phyloP scores from a whole-genome alignment of 2,888 invertebrate genomes.

The Diaprepes abbreviatus region DNA sequence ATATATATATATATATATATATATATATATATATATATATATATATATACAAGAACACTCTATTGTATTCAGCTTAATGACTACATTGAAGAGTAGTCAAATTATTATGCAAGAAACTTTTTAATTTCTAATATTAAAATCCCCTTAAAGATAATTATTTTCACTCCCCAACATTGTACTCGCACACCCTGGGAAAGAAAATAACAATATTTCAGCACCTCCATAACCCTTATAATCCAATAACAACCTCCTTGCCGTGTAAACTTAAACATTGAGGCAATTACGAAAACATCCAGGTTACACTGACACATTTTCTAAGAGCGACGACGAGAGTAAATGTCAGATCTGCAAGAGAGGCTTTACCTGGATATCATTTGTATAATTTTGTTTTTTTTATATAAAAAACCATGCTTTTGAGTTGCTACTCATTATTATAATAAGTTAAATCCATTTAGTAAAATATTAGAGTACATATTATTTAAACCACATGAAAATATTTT shows the following conservation, averaged over 20 bases:
- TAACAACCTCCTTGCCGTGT: constrained; percentile 24
- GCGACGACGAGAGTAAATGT: neutral
- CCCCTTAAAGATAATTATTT: neutral
- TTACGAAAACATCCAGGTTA: constrained; percentile 32
- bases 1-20: no score
- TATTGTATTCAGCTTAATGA: no score
- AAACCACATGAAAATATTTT: no score
- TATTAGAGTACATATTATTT: no score
- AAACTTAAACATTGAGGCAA: constrained; percentile 43
- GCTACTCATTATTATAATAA: no score
- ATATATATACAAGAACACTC: no score
- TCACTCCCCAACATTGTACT: no score
- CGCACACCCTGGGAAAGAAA: constrained; percentile 12
- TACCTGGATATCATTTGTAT: constrained; percentile 6
- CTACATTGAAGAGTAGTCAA: no score
- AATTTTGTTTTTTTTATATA: neutral
- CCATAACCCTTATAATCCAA: constrained; percentile 28
- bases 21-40: no score
- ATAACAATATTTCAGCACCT: constrained; percentile 23
- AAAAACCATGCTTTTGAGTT: no score
- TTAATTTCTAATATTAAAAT: neutral
- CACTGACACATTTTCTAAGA: constrained; percentile 18
- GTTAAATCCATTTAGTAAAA: no score
- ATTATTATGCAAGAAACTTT: no score
- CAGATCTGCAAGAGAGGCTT: neutral